These are phyloP conservation scores for Notodonta ziczac DNA, from an alignment of 2,888 invertebrate species.

Conservation along the genomic window DNA sequence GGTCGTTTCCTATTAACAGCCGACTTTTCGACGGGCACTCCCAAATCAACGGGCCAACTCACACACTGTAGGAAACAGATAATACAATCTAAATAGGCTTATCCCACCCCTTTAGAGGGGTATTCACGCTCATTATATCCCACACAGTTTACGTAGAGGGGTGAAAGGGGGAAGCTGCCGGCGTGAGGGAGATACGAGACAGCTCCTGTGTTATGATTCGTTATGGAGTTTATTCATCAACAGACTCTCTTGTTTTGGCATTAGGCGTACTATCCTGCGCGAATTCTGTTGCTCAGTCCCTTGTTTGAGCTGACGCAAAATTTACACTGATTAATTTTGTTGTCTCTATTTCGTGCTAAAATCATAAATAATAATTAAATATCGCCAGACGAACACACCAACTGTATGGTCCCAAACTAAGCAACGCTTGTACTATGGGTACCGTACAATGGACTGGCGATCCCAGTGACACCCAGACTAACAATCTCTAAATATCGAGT, in stretches of 20 bases:
- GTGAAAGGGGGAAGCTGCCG: background rate
- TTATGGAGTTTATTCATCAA: background rate
- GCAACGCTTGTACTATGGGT: too few species aligned
- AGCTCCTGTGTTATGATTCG: background rate
- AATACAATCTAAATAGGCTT: constrained; percentile 26
- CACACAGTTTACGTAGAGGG: constrained; percentile 3
- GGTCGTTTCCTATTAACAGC: constrained; percentile 16
- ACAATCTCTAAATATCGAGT: too few species aligned
- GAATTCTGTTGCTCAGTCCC: too few species aligned
- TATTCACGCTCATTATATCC: constrained; percentile 11
- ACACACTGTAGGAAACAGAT: constrained; percentile 27
- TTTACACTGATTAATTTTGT: too few species aligned
- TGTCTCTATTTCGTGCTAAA: too few species aligned
- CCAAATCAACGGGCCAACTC: constrained; percentile 11
- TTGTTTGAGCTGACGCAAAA: too few species aligned
- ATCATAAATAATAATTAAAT: too few species aligned
- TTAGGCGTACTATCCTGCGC: background rate
- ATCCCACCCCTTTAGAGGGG: constrained; percentile 8
- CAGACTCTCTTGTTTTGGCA: background rate
- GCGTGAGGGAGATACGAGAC: background rate
- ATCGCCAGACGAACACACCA: too few species aligned
- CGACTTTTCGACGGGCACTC: constrained; percentile 4
- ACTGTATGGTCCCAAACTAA: too few species aligned
- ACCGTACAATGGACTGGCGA: too few species aligned
- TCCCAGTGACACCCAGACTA: too few species aligned